Evolutionary conservation across 2,888 invertebrate species (phyloP).

Genomic region (Troides aeacus): DNA sequence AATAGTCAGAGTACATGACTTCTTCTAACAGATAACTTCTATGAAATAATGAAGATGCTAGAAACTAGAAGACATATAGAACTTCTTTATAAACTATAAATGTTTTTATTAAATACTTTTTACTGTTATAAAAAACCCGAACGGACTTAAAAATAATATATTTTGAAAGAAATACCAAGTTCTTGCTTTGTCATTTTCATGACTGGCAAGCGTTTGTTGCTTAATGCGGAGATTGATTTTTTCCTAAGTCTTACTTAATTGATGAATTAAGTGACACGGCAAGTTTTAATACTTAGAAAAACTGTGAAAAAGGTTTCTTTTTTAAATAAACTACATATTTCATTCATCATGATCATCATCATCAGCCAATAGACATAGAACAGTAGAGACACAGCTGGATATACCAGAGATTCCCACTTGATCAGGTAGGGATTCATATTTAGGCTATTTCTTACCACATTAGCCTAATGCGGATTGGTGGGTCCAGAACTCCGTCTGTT

Average conservation of each 20-base stretch:
- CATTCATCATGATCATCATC: too few relatives aligned
- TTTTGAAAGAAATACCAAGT: neutral
- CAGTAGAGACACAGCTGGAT: too few relatives aligned
- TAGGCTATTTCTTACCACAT: too few relatives aligned
- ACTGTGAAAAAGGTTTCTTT: neutral
- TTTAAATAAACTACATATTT: neutral
- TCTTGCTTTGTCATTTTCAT: neutral
- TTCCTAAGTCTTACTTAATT: neutral
- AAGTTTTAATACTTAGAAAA: neutral
- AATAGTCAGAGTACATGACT: neutral
- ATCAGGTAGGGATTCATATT: too few relatives aligned
- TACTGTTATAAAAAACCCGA: neutral
- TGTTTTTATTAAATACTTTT: neutral
- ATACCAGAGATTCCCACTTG: too few relatives aligned
- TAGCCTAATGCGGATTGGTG: too few relatives aligned
- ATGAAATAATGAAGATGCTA: neutral
- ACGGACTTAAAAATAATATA: neutral
- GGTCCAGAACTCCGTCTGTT: too few relatives aligned
- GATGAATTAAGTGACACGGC: neutral
- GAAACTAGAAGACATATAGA: too few relatives aligned
- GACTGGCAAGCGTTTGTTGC: neutral
- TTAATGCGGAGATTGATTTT: neutral
- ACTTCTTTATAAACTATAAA: too few relatives aligned
- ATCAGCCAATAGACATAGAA: too few relatives aligned
- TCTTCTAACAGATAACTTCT: neutral